phyloP scores from a whole-genome alignment of 1,140 invertebrate species.

The Drosophila micromelanica region DNA sequence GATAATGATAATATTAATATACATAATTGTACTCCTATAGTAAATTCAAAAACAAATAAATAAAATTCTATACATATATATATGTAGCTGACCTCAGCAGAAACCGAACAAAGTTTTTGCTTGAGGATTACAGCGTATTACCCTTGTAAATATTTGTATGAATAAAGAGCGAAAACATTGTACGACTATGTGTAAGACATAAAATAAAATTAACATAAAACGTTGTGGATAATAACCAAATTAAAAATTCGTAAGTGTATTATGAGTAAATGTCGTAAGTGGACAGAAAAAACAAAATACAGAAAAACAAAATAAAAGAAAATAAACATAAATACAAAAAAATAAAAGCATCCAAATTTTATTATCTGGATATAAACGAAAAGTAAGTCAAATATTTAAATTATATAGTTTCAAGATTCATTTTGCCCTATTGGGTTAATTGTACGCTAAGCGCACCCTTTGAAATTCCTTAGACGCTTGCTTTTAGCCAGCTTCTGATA shows the following conservation, averaged over 20 bases:
- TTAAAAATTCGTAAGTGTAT: slow-evolving; percentile 62
- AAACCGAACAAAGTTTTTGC: slow-evolving; percentile 9
- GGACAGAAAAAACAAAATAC: slow-evolving; percentile 43
- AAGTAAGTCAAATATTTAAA: background rate
- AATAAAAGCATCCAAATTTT: background rate
- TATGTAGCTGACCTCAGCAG: slow-evolving; percentile 12
- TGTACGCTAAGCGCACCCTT: background rate
- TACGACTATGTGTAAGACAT: slow-evolving; percentile 57
- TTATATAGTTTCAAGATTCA: background rate
- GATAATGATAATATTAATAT: slow-evolving; percentile 38
- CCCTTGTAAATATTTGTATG: slow-evolving; percentile 73
- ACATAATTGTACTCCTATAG: slow-evolving; percentile 55
- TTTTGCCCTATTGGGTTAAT: background rate
- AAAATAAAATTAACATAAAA: slow-evolving; percentile 35
- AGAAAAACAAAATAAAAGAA: slow-evolving; percentile 48
- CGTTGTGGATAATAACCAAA: slow-evolving; percentile 61
- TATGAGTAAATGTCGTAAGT: slow-evolving; percentile 57
- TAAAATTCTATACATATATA: slow-evolving; percentile 23
- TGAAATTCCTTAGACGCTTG: background rate
- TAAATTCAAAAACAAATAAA: slow-evolving; percentile 29
- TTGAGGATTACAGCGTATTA: slow-evolving; percentile 24
- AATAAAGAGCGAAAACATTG: slow-evolving; percentile 49
- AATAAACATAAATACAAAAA: slow-evolving; percentile 42
- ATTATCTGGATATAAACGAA: background rate
- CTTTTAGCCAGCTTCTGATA: slow-evolving; percentile 9